Evolutionary conservation across 1,140 invertebrate species (phyloP).

Genomic region (Hylaeus anthracinus): DNA sequence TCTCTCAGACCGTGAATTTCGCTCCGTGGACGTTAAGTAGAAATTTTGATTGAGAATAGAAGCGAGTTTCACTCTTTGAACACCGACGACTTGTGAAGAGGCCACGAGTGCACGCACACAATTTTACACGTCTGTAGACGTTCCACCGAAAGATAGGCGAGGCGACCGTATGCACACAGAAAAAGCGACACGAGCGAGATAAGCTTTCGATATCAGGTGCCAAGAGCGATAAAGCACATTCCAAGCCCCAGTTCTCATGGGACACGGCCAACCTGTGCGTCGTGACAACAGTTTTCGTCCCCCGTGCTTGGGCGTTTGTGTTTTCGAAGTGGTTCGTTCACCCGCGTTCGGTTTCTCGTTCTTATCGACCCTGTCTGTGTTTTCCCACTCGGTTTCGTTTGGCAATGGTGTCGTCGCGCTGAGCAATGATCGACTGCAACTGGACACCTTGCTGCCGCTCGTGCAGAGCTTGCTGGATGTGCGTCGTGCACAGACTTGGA

Average conservation of each 20-base stretch:
- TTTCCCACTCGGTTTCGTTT: too few species aligned
- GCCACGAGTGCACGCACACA: conserved; percentile 3
- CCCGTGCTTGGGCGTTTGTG: neutral
- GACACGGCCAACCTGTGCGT: conserved; percentile 49
- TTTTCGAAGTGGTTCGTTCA: conserved; percentile 45
- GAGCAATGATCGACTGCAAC: conserved; percentile 43
- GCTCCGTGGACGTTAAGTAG: neutral
- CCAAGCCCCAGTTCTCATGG: conserved; percentile 67
- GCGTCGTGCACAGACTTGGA: conserved; percentile 32
- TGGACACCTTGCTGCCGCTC: conserved; percentile 34
- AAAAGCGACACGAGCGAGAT: conserved; percentile 55
- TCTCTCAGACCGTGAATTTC: neutral
- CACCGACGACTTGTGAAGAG: neutral
- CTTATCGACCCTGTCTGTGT: conserved; percentile 7
- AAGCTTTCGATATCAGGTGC: conserved; percentile 75
- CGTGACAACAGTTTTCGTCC: conserved; percentile 69
- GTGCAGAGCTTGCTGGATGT: conserved; percentile 55
- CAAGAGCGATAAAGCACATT: conserved; percentile 68
- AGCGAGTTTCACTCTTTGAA: neutral
- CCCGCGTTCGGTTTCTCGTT: conserved; percentile 7
- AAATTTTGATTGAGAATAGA: neutral
- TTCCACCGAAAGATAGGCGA: conserved; percentile 2
- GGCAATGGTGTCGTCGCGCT: neutral
- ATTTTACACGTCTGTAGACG: neutral
- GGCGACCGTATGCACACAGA: neutral